These are phyloP conservation scores for Typhlichthys subterraneus DNA, from an alignment of 2,797 vertebrate species.

Conservation along the genomic window DNA sequence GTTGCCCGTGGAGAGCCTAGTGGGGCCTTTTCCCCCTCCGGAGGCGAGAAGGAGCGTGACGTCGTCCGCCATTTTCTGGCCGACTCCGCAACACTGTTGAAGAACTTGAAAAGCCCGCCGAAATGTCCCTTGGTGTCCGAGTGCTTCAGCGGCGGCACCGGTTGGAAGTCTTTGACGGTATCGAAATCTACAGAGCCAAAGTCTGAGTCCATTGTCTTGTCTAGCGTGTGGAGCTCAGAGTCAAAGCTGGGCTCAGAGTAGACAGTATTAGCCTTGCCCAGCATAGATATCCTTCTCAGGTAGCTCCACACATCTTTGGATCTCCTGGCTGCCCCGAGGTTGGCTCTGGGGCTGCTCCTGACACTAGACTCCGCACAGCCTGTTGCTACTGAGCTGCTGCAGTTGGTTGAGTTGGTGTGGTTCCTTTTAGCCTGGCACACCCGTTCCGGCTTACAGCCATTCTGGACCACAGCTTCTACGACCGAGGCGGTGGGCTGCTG, in stretches of 20 bases:
- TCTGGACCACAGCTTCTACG: slow-evolving; percentile 69
- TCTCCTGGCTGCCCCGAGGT: slow-evolving; percentile 67
- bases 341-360: slow-evolving; percentile 69
- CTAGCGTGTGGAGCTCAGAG: slow-evolving; percentile 77
- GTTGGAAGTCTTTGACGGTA: slow-evolving; percentile 72
- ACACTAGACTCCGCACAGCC: slow-evolving; percentile 69
- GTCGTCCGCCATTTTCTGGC: slow-evolving; percentile 86
- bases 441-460: slow-evolving; percentile 70
- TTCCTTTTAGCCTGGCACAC: slow-evolving; percentile 67
- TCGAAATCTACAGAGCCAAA: slow-evolving; percentile 77
- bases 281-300: slow-evolving; percentile 85
- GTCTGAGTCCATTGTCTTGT: slow-evolving; percentile 79
- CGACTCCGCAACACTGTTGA: slow-evolving; percentile 85
- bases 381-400: slow-evolving; percentile 65
- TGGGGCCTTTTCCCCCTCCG: slow-evolving; percentile 76
- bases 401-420: slow-evolving; percentile 71
- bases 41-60: slow-evolving; percentile 79
- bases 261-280: slow-evolving; percentile 77
- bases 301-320: slow-evolving; percentile 89
- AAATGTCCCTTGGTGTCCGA: slow-evolving; percentile 81
- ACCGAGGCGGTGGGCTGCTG: slow-evolving; percentile 45
- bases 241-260: slow-evolving; percentile 81
- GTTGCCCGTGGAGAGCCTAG: slow-evolving; percentile 59
- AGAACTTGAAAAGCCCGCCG: slow-evolving; percentile 84
- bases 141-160: slow-evolving; percentile 64